A percentile compares a stretch with the other conserved stretches of the same genome.
These are phyloP conservation scores for Oryzias sinensis DNA, from an alignment of 2,797 vertebrate genomes.

Conservation along the genomic window DNA sequence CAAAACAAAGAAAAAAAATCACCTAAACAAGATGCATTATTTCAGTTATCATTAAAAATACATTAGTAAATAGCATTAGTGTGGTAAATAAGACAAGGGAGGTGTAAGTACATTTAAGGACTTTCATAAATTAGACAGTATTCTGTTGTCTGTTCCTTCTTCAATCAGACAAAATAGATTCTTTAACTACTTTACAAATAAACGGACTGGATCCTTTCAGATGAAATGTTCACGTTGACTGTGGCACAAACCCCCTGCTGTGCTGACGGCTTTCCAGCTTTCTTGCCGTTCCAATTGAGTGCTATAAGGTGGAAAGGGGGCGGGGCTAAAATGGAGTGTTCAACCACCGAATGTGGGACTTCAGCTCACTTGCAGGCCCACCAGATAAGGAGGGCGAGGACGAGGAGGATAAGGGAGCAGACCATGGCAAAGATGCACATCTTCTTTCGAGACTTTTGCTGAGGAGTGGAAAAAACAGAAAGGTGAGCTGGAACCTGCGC, in stretches of 20 bases:
- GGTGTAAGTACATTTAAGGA: slow-evolving; percentile 13
- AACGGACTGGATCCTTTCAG: slow-evolving; percentile 57
- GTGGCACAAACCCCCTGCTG: not conserved
- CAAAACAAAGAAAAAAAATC: slow-evolving; percentile 8
- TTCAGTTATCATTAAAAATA: slow-evolving; percentile 44
- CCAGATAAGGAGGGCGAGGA: slow-evolving; percentile 85
- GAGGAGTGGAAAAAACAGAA: slow-evolving; percentile 14
- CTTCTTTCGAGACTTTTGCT: slow-evolving; percentile 98
- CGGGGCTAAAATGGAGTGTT: slow-evolving; percentile 41
- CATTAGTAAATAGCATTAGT: slow-evolving; percentile 60
- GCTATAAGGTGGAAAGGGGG: slow-evolving; percentile 25
- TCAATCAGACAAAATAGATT: slow-evolving; percentile 58
- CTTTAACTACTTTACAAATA: slow-evolving; percentile 65
- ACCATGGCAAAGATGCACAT: slow-evolving; percentile 90
- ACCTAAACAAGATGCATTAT: slow-evolving; percentile 11
- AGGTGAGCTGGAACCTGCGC: slow-evolving; percentile 10
- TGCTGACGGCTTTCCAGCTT: slow-evolving; percentile 8
- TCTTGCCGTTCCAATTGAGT: slow-evolving; percentile 32
- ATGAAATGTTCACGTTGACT: slow-evolving; percentile 35
- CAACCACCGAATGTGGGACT: slow-evolving; percentile 6
- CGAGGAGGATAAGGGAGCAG: slow-evolving; percentile 71
- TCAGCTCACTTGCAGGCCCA: slow-evolving; percentile 57
- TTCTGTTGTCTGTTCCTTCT: slow-evolving; percentile 2
- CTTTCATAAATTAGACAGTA: slow-evolving; percentile 24
- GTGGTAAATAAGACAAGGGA: slow-evolving; percentile 52